phyloP scores from a whole-genome alignment of 2,113 vertebrate species.

The Psephotus haematonotus region DNA sequence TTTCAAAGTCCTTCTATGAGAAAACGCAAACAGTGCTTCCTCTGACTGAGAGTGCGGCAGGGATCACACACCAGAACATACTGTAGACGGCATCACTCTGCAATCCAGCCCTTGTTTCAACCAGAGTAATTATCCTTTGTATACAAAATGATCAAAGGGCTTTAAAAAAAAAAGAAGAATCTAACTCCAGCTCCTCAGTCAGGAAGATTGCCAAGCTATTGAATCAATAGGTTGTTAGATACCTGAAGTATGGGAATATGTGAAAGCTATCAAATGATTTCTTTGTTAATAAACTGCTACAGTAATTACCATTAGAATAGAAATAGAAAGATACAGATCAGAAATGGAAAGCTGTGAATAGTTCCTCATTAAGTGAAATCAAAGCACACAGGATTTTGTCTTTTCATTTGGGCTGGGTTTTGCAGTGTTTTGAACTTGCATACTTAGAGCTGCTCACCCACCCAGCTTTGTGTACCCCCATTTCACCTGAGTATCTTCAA shows the following conservation, averaged over 20 bases:
- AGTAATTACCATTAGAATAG: constrained; percentile 52
- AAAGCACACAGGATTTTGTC: not conserved
- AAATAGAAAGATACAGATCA: constrained; percentile 50
- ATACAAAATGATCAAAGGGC: not conserved
- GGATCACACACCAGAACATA: not conserved
- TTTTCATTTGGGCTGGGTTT: not conserved
- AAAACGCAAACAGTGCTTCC: not conserved
- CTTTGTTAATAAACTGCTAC: constrained; percentile 63
- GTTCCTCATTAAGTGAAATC: constrained; percentile 62
- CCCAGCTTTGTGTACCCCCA: not conserved
- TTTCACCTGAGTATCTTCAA: not conserved
- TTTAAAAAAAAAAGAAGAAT: not conserved
- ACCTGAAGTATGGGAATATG: constrained; percentile 35
- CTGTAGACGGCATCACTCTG: not conserved
- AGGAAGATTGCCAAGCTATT: constrained; percentile 8
- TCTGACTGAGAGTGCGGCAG: not conserved
- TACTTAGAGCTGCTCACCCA: not conserved
- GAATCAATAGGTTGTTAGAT: constrained; percentile 60
- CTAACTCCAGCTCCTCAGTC: constrained; percentile 23
- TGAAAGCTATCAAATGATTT: constrained; percentile 59
- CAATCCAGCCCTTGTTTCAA: not conserved
- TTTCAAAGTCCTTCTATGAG: not conserved
- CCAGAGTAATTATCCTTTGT: constrained; percentile 7
- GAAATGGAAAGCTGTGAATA: constrained; percentile 12
- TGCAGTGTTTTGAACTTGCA: accelerated